Evolutionary conservation across 2,888 invertebrate genomes (phyloP).

Genomic region (Drosophila nr. perissopoda): DNA sequence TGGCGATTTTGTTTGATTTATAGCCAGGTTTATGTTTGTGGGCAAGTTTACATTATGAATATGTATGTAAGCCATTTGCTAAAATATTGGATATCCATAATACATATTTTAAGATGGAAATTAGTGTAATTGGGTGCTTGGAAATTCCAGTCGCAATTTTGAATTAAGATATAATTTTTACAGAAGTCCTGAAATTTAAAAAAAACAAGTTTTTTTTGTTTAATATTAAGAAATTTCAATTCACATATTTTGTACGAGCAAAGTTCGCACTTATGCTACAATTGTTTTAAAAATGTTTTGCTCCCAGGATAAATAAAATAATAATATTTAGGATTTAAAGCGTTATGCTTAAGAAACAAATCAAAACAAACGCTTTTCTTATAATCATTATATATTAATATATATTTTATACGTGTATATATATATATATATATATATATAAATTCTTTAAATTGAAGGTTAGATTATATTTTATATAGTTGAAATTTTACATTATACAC

Average conservation of each 20-base stretch:
- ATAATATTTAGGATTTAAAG: not conserved
- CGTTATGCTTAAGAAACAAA: not conserved
- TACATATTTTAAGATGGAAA: not conserved
- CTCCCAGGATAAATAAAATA: not conserved
- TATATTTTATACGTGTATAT: not conserved
- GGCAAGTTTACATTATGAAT: not conserved
- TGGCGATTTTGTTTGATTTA: constrained; percentile 36
- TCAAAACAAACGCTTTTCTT: not conserved
- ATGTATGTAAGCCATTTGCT: not conserved
- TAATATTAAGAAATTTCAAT: not conserved
- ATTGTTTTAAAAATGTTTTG: not conserved
- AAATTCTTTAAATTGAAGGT: not conserved
- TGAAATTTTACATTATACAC: too few species aligned
- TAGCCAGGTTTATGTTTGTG: not conserved
- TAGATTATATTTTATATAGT: not conserved
- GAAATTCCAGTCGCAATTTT: not conserved
- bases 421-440: not conserved
- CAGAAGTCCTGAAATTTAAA: not conserved
- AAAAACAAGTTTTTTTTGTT: not conserved
- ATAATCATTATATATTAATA: not conserved
- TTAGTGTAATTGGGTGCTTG: not conserved
- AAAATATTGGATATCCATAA: constrained; percentile 1
- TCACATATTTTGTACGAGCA: not conserved
- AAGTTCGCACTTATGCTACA: not conserved
- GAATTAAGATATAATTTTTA: not conserved